Evolutionary conservation across 2,797 vertebrate genomes (phyloP).

Genomic region (Chiloscyllium punctatum): DNA sequence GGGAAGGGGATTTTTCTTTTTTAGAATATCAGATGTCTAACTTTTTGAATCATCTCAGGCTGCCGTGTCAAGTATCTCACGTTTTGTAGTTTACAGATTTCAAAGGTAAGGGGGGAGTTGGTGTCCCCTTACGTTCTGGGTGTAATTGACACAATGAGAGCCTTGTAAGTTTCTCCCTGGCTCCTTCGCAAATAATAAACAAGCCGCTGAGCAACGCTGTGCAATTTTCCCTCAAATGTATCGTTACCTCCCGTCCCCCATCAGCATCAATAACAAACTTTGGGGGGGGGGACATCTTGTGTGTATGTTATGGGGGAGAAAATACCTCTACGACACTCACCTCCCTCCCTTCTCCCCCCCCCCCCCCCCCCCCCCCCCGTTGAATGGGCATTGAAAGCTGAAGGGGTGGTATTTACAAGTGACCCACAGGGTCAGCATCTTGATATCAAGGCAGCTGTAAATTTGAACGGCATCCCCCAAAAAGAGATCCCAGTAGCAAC

Average conservation of each 20-base stretch:
- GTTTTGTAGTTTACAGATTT: not conserved
- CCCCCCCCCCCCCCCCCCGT: too few species aligned
- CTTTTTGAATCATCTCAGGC: not conserved
- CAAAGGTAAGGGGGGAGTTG: not conserved
- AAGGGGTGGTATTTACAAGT: not conserved
- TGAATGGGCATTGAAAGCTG: not conserved
- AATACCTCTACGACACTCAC: not conserved
- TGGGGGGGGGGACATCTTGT: not conserved
- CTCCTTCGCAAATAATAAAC: not conserved
- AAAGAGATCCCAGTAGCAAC: not conserved
- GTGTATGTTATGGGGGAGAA: not conserved
- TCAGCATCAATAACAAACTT: not conserved
- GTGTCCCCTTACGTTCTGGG: not conserved
- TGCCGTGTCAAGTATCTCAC: not conserved
- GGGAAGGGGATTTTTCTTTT: not conserved
- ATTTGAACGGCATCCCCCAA: too few species aligned
- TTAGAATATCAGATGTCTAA: not conserved
- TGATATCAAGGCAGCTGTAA: not conserved
- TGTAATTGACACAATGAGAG: not conserved
- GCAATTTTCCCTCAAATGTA: not conserved
- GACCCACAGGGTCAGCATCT: not conserved
- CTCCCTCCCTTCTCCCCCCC: too few species aligned
- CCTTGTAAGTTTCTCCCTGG: not conserved
- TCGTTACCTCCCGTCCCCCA: not conserved
- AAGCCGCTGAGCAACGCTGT: not conserved